These are phyloP conservation scores for Ditylenchus dipsaci DNA, from an alignment of 1,140 invertebrate genomes.

Conservation along the genomic window DNA sequence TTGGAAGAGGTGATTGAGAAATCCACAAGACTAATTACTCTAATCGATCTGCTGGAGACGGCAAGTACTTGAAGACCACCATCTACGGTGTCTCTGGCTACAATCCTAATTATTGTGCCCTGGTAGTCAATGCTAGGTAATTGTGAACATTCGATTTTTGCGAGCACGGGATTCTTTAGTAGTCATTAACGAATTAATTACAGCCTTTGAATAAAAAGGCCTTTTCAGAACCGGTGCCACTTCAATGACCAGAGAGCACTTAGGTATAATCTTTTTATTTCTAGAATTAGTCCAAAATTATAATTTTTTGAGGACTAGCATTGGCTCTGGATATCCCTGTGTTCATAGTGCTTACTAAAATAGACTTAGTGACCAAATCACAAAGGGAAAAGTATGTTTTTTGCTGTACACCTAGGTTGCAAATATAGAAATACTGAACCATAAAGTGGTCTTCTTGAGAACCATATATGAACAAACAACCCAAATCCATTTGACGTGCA, in stretches of 20 bases:
- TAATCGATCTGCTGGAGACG: conserved; percentile 79
- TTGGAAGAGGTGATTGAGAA: conserved; percentile 88
- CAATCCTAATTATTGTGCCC: conserved; percentile 86
- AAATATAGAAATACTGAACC: too few relatives aligned
- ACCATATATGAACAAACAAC: too few relatives aligned
- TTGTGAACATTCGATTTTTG: too few relatives aligned
- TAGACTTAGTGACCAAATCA: conserved; percentile 66
- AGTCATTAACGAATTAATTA: too few relatives aligned
- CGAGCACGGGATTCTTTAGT: too few relatives aligned
- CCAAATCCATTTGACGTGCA: too few relatives aligned
- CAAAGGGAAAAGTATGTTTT: conserved; percentile 20
- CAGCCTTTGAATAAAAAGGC: too few relatives aligned
- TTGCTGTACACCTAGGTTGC: too few relatives aligned
- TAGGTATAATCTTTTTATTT: conserved; percentile 66
- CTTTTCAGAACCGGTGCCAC: conserved; percentile 56
- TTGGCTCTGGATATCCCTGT: conserved; percentile 79
- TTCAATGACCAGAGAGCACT: conserved; percentile 68
- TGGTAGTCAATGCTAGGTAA: conserved; percentile 70
- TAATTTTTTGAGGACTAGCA: conserved; percentile 50
- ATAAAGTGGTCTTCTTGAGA: too few relatives aligned
- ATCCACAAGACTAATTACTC: conserved; percentile 83
- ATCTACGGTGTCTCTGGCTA: conserved; percentile 87
- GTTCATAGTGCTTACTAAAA: conserved; percentile 83
- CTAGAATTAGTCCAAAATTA: too few relatives aligned
- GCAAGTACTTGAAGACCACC: conserved; percentile 90